Evolutionary conservation across 1,140 invertebrate genomes (phyloP).

Genomic region (Pseudomyrmex pallidus): DNA sequence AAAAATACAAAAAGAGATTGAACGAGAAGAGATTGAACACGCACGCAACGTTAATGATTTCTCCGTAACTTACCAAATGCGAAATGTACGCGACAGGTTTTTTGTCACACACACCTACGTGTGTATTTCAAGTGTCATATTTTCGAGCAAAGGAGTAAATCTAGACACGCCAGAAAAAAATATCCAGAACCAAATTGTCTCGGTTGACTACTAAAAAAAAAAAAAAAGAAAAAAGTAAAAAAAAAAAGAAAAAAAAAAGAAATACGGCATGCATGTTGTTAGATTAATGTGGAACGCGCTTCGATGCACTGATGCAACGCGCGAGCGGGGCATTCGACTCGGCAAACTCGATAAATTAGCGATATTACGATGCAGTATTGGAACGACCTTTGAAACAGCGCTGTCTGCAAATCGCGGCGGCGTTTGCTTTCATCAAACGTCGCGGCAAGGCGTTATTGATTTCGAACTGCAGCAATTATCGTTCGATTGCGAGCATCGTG

Average conservation of each 20-base stretch:
- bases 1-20: background rate
- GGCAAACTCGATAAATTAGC: conserved; percentile 60
- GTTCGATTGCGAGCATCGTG: conserved; percentile 61
- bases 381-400: conserved; percentile 60
- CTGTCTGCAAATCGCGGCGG: conserved; percentile 59
- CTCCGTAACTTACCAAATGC: too few relatives aligned
- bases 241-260: background rate
- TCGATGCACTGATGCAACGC: conserved; percentile 28
- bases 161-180: background rate
- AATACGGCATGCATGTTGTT: conserved; percentile 38
- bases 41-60: too few relatives aligned
- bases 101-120: background rate
- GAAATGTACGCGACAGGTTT: background rate
- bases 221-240: background rate
- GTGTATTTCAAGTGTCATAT: background rate
- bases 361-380: conserved; percentile 59
- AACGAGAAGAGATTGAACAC: too few relatives aligned
- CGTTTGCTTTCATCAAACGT: conserved; percentile 61
- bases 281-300: conserved; percentile 35
- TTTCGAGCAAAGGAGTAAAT: background rate
- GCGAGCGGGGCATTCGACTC: conserved; percentile 49
- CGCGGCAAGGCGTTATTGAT: conserved; percentile 60
- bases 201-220: background rate
- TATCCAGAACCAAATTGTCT: conserved; percentile 8
- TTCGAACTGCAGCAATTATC: conserved; percentile 69